Evolutionary conservation across 1,140 invertebrate species (phyloP).

Genomic region (Drosophila ironensis): DNA sequence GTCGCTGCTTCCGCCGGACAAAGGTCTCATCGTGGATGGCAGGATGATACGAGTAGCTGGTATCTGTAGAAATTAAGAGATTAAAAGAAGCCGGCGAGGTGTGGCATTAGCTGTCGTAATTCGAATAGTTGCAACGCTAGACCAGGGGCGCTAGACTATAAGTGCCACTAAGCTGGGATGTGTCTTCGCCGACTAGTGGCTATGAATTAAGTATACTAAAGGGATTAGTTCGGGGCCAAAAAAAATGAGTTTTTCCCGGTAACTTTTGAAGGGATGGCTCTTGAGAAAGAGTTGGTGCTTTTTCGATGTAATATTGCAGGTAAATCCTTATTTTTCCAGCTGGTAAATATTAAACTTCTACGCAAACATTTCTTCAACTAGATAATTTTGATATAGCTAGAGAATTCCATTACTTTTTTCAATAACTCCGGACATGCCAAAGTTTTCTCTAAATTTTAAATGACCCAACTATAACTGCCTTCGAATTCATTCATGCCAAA

Average conservation of each 20-base stretch:
- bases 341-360: not conserved
- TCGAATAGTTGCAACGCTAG: conserved; percentile 45
- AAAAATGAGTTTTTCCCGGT: not conserved
- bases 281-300: too few relatives aligned
- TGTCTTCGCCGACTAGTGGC: not conserved
- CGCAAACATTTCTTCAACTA: not conserved
- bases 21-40: conserved; percentile 98
- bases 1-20: conserved; percentile 95
- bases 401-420: conserved; percentile 14
- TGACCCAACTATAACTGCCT: conserved; percentile 34
- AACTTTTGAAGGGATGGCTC: too few relatives aligned
- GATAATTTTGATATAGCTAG: conserved; percentile 16
- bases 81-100: conserved; percentile 22
- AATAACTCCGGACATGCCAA: conserved; percentile 10
- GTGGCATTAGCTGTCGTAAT: conserved; percentile 68
- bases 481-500: conserved; percentile 29
- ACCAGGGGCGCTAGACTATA: conserved; percentile 29
- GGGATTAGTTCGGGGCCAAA: not conserved
- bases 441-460: conserved; percentile 42
- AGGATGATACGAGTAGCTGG: conserved; percentile 94
- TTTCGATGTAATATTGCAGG: too few relatives aligned
- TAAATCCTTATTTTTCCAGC: too few relatives aligned
- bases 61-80: conserved; percentile 85
- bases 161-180: conserved; percentile 59
- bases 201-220: conserved; percentile 21